Evolutionary conservation across 2,797 vertebrate species (phyloP).

Genomic region (Oophaga sylvatica): DNA sequence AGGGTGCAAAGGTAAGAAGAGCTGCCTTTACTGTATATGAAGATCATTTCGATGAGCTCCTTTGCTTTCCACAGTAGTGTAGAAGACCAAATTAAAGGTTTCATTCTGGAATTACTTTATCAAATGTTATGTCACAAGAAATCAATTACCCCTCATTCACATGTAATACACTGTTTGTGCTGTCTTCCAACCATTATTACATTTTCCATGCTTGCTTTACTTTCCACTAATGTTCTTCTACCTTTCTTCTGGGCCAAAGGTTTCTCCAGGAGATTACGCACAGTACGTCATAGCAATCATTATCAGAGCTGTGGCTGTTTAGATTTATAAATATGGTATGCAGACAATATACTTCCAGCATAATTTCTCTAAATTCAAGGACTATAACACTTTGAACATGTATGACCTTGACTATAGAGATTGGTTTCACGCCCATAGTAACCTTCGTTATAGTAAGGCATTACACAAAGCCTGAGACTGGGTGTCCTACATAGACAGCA

Average conservation of each 20-base stretch:
- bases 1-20: slow-evolving; percentile 92
- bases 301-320: background rate
- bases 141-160: background rate
- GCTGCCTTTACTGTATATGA: background rate
- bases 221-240: background rate
- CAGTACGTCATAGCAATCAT: background rate
- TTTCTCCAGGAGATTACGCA: background rate
- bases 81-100: background rate
- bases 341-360: background rate
- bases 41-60: background rate
- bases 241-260: slow-evolving; percentile 17
- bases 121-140: background rate
- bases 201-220: background rate
- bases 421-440: background rate
- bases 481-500: background rate
- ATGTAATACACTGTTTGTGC: background rate
- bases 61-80: background rate
- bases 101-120: background rate
- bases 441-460: background rate
- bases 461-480: background rate
- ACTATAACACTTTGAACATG: background rate
- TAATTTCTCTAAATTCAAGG: background rate
- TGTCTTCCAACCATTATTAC: background rate
- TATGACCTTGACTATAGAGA: background rate
- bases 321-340: background rate